Evolutionary conservation across 2,113 vertebrate species (phyloP).

Genomic region (Amblyopsis rosae): DNA sequence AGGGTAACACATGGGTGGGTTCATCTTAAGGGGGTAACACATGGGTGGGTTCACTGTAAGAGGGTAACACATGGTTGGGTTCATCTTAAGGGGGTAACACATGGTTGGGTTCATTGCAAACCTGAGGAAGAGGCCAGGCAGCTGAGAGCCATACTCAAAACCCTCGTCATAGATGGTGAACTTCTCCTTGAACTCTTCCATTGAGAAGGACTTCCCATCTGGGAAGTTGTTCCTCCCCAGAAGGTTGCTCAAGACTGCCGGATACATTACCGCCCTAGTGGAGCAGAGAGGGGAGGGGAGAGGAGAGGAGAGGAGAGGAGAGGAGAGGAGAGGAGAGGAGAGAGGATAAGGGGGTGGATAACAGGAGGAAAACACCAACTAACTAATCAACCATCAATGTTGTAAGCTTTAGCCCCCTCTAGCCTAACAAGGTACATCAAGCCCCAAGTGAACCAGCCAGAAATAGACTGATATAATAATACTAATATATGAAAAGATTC

Average conservation of each 20-base stretch:
- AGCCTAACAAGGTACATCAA: no score
- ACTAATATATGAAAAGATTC: no score
- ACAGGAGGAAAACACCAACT: no score
- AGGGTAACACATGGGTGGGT: no score
- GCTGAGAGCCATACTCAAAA: constrained; percentile 80
- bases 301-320: neutral
- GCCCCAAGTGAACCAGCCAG: no score
- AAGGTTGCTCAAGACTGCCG: constrained; percentile 75
- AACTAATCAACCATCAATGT: no score
- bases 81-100: no score
- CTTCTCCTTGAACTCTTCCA: constrained; percentile 75
- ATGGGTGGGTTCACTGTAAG: neutral
- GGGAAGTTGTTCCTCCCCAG: constrained; percentile 77
- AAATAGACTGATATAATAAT: no score
- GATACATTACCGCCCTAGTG: constrained; percentile 77
- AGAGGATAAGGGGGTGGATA: neutral
- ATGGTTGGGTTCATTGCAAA: constrained; percentile 28
- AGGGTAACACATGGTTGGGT: no score
- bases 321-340: neutral
- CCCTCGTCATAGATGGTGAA: constrained; percentile 79
- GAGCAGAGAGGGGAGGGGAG: neutral
- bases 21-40: no score
- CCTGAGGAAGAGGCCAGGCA: constrained; percentile 79
- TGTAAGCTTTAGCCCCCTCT: no score
- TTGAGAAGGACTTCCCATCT: constrained; percentile 40